Evolutionary conservation across 2,113 vertebrate species (phyloP), one percentile per base, ranked within the genome.

Genomic region (Trogon surrucura): DNA sequence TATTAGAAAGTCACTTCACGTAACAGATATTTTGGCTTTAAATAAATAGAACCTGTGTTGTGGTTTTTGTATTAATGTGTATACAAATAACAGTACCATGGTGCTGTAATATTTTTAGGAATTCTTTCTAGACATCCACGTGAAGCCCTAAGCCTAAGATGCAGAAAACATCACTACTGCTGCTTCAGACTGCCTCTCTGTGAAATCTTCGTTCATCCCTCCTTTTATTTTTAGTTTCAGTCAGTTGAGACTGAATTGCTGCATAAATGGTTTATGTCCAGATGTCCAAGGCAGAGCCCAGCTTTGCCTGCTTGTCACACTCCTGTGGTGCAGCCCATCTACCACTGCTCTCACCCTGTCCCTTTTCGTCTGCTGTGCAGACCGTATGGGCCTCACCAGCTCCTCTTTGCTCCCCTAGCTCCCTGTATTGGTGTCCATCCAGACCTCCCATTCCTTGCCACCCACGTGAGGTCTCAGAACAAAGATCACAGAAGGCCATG

Each of bases 381-480:
- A 41, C 26, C 0, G 0, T 22, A 22, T 2, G 25, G 60, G 44
- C 17, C 9, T 58, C 3, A 1, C 11, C 66, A 94, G 57, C 48
- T 45, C 11, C 25, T 44, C 61, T 23, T 51, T 41, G 75, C 21
- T 85, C 12, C 32, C 16, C 30, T 25, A 18, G 29, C 17, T 78
- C 41, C 41, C 70, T 14, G 11, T 26, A 17, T 64, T 0, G 3
- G 67, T 8, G 6, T 32, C 22, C 15, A 57, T 21, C 32, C 60
- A 61, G 32, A 21, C 17, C 8, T 77, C 27, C 25, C 4, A 0
- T 3, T 62, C 53, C 34, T 58, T 18, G 22, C 17, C 45, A 36
- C 53, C 56, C 9, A 2, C 0, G 0, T 3, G 13, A 85, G 19
- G 41, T 50, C 38, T 34, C 64, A 69, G 53, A n/a, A 13, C n/a